These are phyloP conservation scores for Cirrhinus molitorella DNA, from an alignment of 2,797 vertebrate genomes.

Conservation along the genomic window DNA sequence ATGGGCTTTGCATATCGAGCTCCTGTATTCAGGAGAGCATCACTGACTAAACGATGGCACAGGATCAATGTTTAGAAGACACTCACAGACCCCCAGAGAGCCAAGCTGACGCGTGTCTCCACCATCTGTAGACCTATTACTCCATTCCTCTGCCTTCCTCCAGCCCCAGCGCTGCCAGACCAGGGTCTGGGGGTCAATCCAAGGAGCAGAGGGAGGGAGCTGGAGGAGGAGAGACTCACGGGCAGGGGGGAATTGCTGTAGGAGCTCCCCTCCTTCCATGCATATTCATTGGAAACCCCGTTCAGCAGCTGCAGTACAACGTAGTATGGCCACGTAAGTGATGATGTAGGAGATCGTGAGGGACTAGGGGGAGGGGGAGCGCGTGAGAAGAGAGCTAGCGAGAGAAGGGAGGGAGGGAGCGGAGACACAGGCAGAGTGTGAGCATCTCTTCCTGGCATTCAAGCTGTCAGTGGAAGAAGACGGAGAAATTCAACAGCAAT, in stretches of 20 bases:
- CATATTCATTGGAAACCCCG: conserved; percentile 65
- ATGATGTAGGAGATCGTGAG: conserved; percentile 78
- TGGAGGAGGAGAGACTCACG: neutral
- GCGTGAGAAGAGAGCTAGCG: conserved; percentile 62
- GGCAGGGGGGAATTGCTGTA: conserved; percentile 19
- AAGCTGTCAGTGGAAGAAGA: conserved; percentile 69
- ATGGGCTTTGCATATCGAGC: neutral
- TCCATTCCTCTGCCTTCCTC: conserved; percentile 10
- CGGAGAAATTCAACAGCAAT: conserved; percentile 58
- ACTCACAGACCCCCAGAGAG: conserved; percentile 12
- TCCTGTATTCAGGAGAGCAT: neutral
- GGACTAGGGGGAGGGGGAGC: conserved; percentile 67
- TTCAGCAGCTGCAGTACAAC: conserved; percentile 59
- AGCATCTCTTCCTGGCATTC: conserved; percentile 76
- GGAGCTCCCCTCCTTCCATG: conserved; percentile 37
- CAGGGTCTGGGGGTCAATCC: conserved; percentile 56
- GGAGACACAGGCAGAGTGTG: conserved; percentile 58
- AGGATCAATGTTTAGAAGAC: conserved; percentile 32
- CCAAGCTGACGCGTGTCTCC: neutral
- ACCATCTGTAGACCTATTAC: conserved; percentile 39
- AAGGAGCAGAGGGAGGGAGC: neutral
- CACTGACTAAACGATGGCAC: neutral
- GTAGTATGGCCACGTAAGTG: conserved; percentile 59
- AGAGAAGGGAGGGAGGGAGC: conserved; percentile 60
- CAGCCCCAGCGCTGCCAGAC: neutral